Conservation (phyloP, 2,888 invertebrate genomes). For the Trissolcus japonicus region DNA sequence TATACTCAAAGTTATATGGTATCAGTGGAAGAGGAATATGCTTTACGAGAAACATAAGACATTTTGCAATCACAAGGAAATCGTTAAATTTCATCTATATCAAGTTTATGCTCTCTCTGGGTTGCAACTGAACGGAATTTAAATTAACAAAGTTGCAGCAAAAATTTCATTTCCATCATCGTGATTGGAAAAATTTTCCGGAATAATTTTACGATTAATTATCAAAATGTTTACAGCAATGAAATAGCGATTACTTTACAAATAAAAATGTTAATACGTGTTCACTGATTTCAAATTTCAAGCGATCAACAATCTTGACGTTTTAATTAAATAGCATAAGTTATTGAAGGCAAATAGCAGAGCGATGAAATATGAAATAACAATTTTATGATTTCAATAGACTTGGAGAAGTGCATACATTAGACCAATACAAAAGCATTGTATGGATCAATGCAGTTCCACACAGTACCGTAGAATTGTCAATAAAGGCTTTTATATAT, state of each 20-base stretch:
- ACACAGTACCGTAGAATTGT: constrained; percentile 41
- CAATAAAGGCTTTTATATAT: constrained; percentile 48
- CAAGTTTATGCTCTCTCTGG: not conserved
- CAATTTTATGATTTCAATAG: constrained; percentile 36
- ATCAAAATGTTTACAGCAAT: not conserved
- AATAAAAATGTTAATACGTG: not conserved
- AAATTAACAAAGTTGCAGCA: not conserved
- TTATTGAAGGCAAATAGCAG: constrained; percentile 7
- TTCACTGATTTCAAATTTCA: no score
- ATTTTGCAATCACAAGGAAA: constrained; percentile 45
- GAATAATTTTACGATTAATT: not conserved
- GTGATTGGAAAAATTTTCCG: not conserved
- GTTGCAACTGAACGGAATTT: not conserved
- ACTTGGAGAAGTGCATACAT: constrained; percentile 35
- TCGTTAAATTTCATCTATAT: constrained; percentile 31
- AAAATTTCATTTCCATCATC: not conserved
- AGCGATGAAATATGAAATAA: constrained; percentile 29
- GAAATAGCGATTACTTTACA: not conserved
- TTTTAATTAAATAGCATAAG: constrained; percentile 3
- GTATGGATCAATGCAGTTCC: constrained; percentile 33
- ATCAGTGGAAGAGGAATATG: constrained; percentile 34
- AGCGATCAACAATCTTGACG: not conserved
- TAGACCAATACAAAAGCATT: constrained; percentile 46
- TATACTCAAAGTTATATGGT: constrained; percentile 60
- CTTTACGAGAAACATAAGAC: constrained; percentile 49